Conservation (phyloP, 2,797 vertebrate species). For the Sebastes matsubarae region DNA sequence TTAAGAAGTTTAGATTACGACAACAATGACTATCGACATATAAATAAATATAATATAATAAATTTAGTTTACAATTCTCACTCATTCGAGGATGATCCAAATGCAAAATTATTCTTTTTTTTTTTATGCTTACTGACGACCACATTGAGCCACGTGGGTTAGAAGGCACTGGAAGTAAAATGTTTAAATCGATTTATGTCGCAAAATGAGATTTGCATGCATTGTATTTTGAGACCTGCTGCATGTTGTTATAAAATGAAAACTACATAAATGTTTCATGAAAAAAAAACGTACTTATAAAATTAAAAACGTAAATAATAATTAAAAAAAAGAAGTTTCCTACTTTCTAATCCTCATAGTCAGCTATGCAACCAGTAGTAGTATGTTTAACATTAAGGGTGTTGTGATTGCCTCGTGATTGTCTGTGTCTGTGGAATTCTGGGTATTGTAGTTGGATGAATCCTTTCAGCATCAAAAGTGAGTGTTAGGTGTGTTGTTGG, state of each 20-base stretch:
- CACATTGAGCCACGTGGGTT: background rate
- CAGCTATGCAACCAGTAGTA: background rate
- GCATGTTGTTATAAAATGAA: conserved; percentile 33
- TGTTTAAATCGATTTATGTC: background rate
- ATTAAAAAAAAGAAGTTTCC: conserved; percentile 22
- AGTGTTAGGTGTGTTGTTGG: background rate
- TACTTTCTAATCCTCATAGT: background rate
- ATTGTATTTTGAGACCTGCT: conserved; percentile 40
- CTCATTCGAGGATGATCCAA: background rate
- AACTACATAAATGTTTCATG: conserved; percentile 12
- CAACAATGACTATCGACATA: too few relatives aligned
- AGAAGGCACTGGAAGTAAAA: conserved; percentile 12
- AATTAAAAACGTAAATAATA: conserved; percentile 41
- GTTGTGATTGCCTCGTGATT: conserved; percentile 27
- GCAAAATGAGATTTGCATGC: conserved; percentile 52
- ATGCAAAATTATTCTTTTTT: too few relatives aligned
- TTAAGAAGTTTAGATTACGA: too few relatives aligned
- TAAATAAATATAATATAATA: too few relatives aligned
- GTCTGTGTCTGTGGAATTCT: conserved; percentile 39
- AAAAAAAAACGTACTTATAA: background rate
- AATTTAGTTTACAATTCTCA: background rate
- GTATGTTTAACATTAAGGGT: conserved; percentile 3
- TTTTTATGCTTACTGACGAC: background rate
- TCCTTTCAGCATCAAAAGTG: background rate
- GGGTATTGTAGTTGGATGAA: conserved; percentile 34